Conservation (phyloP, 2,888 invertebrate species). For the Hydropsyche betteni region DNA sequence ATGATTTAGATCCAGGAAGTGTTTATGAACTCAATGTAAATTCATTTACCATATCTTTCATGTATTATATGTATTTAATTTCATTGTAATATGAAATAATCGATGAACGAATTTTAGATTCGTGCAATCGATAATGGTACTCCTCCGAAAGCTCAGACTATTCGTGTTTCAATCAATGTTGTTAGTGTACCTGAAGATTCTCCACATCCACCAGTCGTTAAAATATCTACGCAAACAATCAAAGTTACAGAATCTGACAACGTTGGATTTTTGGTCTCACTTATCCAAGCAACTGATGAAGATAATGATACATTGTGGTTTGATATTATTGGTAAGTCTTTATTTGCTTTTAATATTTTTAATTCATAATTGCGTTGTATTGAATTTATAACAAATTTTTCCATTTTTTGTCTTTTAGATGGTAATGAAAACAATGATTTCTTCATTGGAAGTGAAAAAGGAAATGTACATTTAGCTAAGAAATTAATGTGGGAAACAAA, state of each 20-base stretch:
- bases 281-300: constrained; percentile 85
- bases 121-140: constrained; percentile 84
- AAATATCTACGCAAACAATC: constrained; percentile 72
- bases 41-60: neutral
- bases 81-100: too few species aligned
- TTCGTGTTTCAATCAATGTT: constrained; percentile 77
- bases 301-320: constrained; percentile 92
- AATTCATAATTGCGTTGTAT: neutral
- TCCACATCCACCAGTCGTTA: constrained; percentile 70
- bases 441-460: constrained; percentile 84
- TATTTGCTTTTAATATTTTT: constrained; percentile 12
- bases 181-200: constrained; percentile 70
- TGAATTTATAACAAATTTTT: neutral
- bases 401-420: constrained; percentile 62
- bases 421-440: constrained; percentile 87
- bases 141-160: constrained; percentile 77
- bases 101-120: constrained; percentile 63
- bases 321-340: constrained; percentile 80
- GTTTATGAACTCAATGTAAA: constrained; percentile 51
- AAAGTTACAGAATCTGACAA: constrained; percentile 85
- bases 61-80: too few species aligned
- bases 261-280: constrained; percentile 85
- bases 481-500: constrained; percentile 84
- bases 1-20: constrained; percentile 72
- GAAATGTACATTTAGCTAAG: constrained; percentile 85